A percentile compares a stretch with the other conserved stretches of the same genome.
These are phyloP conservation scores for Athetis lepigone DNA, from an alignment of 2,888 invertebrate genomes.

Conservation along the genomic window DNA sequence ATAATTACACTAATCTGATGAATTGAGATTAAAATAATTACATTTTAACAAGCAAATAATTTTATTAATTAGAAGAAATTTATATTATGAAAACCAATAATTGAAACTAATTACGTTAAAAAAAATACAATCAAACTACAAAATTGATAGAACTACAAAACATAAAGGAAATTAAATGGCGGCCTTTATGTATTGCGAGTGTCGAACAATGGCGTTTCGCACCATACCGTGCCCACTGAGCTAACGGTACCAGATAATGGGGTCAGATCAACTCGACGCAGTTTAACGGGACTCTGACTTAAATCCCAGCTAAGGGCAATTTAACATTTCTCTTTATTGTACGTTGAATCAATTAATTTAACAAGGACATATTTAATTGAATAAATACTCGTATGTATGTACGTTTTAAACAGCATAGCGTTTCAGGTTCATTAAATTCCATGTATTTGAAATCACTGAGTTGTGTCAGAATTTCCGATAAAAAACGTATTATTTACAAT, in stretches of 20 bases:
- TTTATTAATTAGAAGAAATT: too few relatives aligned
- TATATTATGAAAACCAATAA: too few relatives aligned
- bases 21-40: too few relatives aligned
- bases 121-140: too few relatives aligned
- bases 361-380: not conserved
- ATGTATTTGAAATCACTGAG: not conserved
- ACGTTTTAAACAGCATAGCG: not conserved
- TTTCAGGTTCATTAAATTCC: not conserved
- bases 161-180: slow-evolving; percentile 27
- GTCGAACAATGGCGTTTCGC: slow-evolving; percentile 73
- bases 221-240: slow-evolving; percentile 62
- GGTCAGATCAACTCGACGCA: slow-evolving; percentile 63
- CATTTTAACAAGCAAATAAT: too few relatives aligned
- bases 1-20: too few relatives aligned
- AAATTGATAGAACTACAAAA: too few relatives aligned
- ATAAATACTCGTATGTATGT: not conserved
- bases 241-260: slow-evolving; percentile 76
- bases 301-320: slow-evolving; percentile 8
- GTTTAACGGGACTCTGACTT: slow-evolving; percentile 60
- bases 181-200: slow-evolving; percentile 21
- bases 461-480: not conserved
- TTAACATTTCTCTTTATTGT: not conserved
- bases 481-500: not conserved
- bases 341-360: not conserved
- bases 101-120: too few relatives aligned